Evolutionary conservation across 2,797 vertebrate genomes (phyloP).

Genomic region (Hypotaenidia philippensis): DNA sequence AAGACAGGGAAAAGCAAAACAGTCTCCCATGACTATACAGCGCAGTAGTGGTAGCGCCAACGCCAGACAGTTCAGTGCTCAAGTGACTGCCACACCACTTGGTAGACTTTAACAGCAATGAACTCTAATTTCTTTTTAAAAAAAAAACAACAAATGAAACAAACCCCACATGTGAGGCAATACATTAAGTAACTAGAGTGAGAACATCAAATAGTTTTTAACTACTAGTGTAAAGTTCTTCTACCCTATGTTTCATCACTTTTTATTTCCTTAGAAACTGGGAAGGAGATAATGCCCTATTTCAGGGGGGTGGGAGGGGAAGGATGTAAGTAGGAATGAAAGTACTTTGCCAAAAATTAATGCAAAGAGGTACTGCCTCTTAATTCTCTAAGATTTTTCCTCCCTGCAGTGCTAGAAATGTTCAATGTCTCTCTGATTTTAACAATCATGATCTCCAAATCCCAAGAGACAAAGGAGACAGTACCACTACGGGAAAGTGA

Average conservation of each 20-base stretch:
- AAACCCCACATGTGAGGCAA: neutral
- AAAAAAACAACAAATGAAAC: neutral
- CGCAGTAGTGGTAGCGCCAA: neutral
- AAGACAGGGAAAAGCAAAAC: neutral
- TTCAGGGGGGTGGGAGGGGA: neutral
- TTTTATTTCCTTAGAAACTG: neutral
- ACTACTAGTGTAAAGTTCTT: neutral
- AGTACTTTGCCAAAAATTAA: neutral
- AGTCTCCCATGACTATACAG: neutral
- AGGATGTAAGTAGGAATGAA: neutral
- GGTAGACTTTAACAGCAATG: neutral
- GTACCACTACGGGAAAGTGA: neutral
- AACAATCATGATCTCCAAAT: neutral
- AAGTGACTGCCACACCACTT: neutral
- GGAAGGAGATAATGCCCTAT: neutral
- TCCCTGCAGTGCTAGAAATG: rapidly evolving
- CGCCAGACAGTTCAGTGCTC: neutral
- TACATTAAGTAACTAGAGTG: neutral
- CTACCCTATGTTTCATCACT: neutral
- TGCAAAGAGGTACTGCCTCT: neutral
- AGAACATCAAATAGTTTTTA: neutral
- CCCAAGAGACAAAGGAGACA: neutral
- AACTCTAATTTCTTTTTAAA: neutral
- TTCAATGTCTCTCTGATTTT: neutral
- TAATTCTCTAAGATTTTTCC: neutral